Conservation (phyloP, 2,888 invertebrate species). For the Pterobdella sp. region DNA sequence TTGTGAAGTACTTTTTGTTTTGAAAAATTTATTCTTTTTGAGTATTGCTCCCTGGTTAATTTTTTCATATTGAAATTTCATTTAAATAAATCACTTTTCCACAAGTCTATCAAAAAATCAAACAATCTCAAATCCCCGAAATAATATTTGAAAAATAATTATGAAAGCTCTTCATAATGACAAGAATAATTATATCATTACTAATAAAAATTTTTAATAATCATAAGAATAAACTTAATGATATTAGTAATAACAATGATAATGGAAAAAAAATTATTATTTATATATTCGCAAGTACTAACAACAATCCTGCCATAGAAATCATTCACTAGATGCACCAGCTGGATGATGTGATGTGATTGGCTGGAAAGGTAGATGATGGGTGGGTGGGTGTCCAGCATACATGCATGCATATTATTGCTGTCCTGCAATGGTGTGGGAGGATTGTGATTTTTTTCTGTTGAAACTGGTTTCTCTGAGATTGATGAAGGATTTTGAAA, state of each 20-base stretch:
- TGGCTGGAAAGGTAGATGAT: conserved; percentile 82
- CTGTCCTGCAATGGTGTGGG: conserved; percentile 62
- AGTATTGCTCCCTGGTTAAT: background rate
- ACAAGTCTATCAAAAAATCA: too few species aligned
- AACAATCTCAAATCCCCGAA: too few species aligned
- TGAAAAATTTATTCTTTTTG: background rate
- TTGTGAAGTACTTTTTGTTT: background rate
- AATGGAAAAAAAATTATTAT: background rate
- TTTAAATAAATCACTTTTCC: too few species aligned
- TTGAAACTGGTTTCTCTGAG: background rate
- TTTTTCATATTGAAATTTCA: too few species aligned
- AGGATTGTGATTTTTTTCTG: background rate
- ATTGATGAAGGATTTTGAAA: too few species aligned
- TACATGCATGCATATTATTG: conserved; percentile 90
- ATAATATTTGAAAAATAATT: too few species aligned
- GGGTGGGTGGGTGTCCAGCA: conserved; percentile 87
- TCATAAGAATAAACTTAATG: conserved; percentile 13
- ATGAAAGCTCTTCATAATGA: too few species aligned
- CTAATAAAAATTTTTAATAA: too few species aligned
- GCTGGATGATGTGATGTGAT: conserved; percentile 69
- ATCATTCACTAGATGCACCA: conserved; percentile 76
- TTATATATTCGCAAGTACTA: background rate
- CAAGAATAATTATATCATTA: too few species aligned
- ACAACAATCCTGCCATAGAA: conserved; percentile 59
- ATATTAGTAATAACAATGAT: conserved; percentile 2